Conservation (phyloP, 2,113 vertebrate genomes). For the Channa argus region DNA sequence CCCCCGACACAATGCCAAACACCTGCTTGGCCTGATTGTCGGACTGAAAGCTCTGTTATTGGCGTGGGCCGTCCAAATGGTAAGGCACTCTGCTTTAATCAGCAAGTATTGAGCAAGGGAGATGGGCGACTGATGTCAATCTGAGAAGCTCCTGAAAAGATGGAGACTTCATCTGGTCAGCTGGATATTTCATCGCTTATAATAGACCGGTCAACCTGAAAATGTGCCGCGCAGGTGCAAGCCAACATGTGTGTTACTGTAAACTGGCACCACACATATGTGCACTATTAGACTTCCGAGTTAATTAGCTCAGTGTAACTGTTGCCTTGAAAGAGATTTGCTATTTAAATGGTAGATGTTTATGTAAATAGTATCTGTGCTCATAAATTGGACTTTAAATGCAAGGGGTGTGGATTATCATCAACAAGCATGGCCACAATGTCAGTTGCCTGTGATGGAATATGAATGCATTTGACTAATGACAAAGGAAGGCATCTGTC, state of each 20-base stretch:
- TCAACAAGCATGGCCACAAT: conserved; percentile 48
- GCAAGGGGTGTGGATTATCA: conserved; percentile 44
- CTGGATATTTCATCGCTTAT: conserved; percentile 12
- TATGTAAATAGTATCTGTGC: conserved; percentile 26
- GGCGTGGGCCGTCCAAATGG: conserved; percentile 56
- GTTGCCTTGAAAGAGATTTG: neutral
- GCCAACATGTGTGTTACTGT: neutral
- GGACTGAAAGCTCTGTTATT: conserved; percentile 54
- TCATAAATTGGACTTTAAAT: conserved; percentile 60
- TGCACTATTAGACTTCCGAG: neutral
- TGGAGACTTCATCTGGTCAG: conserved; percentile 25
- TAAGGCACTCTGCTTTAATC: conserved; percentile 61
- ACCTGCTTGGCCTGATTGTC: conserved; percentile 75
- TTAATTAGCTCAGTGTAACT: neutral
- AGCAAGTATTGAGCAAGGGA: conserved; percentile 26
- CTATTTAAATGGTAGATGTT: neutral
- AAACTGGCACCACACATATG: neutral
- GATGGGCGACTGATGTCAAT: conserved; percentile 29
- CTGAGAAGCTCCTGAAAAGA: conserved; percentile 24
- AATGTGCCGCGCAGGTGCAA: neutral
- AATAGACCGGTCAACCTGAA: neutral
- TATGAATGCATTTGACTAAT: conserved; percentile 62
- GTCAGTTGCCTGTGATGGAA: conserved; percentile 44
- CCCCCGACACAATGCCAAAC: conserved; percentile 70
- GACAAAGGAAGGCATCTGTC: conserved; percentile 62